phyloP scores from a whole-genome alignment of 1,140 invertebrate species.

The Melanaphis sacchari region DNA sequence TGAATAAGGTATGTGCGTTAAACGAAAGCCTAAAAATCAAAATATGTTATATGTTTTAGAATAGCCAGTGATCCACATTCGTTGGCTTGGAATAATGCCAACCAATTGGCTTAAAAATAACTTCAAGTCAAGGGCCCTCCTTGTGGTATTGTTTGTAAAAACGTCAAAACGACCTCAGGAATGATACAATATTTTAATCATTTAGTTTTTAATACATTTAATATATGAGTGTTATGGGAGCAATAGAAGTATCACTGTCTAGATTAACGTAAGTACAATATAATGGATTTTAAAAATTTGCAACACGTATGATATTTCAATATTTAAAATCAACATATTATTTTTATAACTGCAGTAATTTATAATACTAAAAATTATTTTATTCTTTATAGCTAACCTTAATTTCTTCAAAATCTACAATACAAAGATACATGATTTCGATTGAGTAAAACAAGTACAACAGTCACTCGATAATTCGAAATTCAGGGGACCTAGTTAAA shows the following conservation, averaged over 20 bases:
- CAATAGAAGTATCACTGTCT: background rate
- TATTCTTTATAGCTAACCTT: no score
- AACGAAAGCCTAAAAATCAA: background rate
- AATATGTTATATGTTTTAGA: background rate
- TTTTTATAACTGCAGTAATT: no score
- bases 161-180: background rate
- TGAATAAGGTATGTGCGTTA: background rate
- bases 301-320: no score
- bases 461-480: no score
- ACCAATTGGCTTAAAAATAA: slow-evolving; percentile 14
- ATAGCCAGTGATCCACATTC: background rate
- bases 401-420: no score
- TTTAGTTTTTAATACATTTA: background rate
- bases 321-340: no score
- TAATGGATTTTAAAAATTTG: background rate
- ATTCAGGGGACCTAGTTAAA: no score
- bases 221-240: background rate
- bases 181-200: background rate
- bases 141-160: background rate
- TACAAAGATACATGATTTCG: no score
- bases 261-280: background rate
- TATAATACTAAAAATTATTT: no score
- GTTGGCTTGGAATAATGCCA: background rate
- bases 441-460: no score
- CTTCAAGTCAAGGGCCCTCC: background rate